Conservation (phyloP, 2,888 invertebrate genomes). For the Micropterix aruncella region DNA sequence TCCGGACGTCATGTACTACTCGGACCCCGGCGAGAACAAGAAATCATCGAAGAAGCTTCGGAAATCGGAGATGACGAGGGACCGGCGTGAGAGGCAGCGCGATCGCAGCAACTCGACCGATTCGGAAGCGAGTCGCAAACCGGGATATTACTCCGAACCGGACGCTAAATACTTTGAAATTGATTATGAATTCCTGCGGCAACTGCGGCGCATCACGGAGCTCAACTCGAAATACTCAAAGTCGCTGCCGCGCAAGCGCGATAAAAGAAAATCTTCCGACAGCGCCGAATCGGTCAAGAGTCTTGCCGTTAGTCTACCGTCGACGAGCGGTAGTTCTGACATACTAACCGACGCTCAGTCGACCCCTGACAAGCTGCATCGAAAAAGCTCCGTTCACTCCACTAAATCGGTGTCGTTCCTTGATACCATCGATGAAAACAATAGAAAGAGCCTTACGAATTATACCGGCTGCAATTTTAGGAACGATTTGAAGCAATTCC, state of each 20-base stretch:
- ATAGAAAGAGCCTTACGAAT: constrained; percentile 29
- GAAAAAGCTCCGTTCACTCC: constrained; percentile 33
- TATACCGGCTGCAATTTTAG: constrained; percentile 38
- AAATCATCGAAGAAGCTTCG: constrained; percentile 13
- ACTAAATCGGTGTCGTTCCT: constrained; percentile 36
- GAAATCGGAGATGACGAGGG: neutral
- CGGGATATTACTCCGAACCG: constrained; percentile 34
- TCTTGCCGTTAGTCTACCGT: neutral
- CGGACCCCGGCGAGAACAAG: constrained; percentile 16
- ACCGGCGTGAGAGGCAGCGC: constrained; percentile 11
- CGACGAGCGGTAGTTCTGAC: constrained; percentile 15
- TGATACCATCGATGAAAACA: constrained; percentile 29
- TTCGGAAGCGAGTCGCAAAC: constrained; percentile 16
- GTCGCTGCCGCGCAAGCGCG: neutral
- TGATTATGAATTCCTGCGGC: constrained; percentile 34
- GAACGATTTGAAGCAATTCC: constrained; percentile 33
- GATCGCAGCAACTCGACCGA: constrained; percentile 16
- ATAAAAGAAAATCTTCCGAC: constrained; percentile 15
- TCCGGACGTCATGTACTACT: constrained; percentile 19
- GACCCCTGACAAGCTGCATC: constrained; percentile 12
- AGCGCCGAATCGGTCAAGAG: constrained; percentile 17
- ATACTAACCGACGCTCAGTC: neutral
- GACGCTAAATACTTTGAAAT: constrained; percentile 37
- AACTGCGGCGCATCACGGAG: constrained; percentile 28
- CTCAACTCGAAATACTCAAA: constrained; percentile 19